These are phyloP conservation scores for Oncorhynchus clarkii DNA, from an alignment of 2,113 vertebrate genomes.

Conservation along the genomic window DNA sequence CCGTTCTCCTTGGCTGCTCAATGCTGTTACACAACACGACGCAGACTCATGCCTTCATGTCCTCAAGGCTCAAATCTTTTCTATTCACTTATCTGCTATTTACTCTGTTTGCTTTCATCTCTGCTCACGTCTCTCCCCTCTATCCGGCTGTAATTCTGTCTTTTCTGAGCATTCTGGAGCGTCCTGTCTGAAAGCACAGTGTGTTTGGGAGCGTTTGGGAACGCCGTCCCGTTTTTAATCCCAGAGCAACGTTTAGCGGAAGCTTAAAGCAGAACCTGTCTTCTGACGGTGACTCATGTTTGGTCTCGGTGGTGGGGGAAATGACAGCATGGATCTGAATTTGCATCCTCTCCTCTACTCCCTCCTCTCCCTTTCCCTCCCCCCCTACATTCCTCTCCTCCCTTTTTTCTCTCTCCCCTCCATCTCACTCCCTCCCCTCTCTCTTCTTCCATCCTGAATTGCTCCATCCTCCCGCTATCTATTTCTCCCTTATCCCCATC, in stretches of 20 bases:
- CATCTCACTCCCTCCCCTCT: background rate
- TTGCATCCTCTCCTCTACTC: background rate
- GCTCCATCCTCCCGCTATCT: background rate
- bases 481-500: background rate
- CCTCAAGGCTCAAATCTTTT: no score
- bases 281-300: background rate
- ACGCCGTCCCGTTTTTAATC: conserved; percentile 1
- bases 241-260: conserved; percentile 6
- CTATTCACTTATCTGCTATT: no score
- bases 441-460: background rate
- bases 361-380: no score
- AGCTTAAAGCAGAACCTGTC: background rate
- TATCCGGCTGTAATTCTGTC: conserved; percentile 13
- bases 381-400: background rate
- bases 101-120: no score
- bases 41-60: no score
- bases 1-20: no score
- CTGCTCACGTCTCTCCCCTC: background rate
- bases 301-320: no score
- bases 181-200: background rate
- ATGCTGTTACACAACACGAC: no score
- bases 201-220: background rate
- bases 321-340: no score
- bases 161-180: background rate
- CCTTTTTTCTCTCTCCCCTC: background rate